Percentiles rank a stretch among this genome's conserved stretches.
Conservation (phyloP, 2,888 invertebrate species). For the Patella depressa region DNA sequence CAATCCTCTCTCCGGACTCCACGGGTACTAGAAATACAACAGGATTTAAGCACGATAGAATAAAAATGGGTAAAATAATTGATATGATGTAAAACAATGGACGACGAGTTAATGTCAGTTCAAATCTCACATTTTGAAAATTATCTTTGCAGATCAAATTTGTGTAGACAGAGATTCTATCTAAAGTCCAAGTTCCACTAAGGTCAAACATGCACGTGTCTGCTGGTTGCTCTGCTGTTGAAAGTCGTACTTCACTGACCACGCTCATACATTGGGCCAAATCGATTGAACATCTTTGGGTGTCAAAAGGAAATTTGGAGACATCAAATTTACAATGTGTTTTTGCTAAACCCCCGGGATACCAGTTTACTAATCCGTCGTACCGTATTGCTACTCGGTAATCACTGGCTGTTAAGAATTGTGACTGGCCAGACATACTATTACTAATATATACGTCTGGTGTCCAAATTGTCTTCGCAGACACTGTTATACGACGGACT, state of each 20-base stretch:
- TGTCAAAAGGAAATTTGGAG: constrained; percentile 22
- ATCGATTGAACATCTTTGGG: constrained; percentile 18
- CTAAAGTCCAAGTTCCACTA: background rate
- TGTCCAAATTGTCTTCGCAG: too few species aligned
- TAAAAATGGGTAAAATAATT: constrained; percentile 19
- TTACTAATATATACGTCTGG: background rate
- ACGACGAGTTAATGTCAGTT: background rate
- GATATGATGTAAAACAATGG: constrained; percentile 4
- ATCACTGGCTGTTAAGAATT: background rate
- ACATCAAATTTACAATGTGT: constrained; percentile 20
- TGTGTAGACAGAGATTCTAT: background rate
- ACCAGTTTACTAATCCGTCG: constrained; percentile 16
- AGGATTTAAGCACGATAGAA: constrained; percentile 14
- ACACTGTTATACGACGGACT: background rate
- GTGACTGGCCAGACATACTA: background rate
- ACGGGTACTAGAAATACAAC: constrained; percentile 22
- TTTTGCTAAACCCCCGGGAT: constrained; percentile 21
- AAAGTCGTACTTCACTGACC: background rate
- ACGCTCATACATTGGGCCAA: background rate
- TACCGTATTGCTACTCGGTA: background rate
- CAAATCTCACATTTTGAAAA: background rate
- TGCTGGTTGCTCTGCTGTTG: too few species aligned
- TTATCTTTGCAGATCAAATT: background rate
- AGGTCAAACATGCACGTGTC: background rate
- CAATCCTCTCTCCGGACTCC: constrained; percentile 27